Evolutionary conservation across 2,888 invertebrate genomes (phyloP).

Genomic region (Gymnoscelis rufifasciata): DNA sequence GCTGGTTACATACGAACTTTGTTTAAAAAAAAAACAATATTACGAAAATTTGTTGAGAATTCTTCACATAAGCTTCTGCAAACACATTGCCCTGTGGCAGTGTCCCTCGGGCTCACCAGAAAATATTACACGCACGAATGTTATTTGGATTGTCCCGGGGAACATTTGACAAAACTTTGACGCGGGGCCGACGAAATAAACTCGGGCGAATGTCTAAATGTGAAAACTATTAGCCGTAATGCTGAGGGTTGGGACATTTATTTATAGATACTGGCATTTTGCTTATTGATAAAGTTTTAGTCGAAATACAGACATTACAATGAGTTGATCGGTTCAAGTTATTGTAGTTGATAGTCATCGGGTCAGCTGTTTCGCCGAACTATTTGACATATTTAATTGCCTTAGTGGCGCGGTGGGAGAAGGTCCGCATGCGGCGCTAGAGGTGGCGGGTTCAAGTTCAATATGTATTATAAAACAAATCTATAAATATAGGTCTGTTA

Average conservation of each 20-base stretch:
- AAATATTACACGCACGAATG: slow-evolving; percentile 55
- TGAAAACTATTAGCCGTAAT: slow-evolving; percentile 19
- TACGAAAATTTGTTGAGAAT: too few species aligned
- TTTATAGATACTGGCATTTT: neutral
- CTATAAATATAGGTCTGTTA: too few species aligned
- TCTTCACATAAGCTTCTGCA: slow-evolving; percentile 7
- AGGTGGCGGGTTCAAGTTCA: too few species aligned
- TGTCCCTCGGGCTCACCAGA: slow-evolving; percentile 34
- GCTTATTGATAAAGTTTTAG: slow-evolving; percentile 2
- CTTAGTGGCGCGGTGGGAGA: too few species aligned
- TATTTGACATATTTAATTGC: too few species aligned
- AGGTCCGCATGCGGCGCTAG: too few species aligned
- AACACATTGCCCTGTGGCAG: slow-evolving; percentile 8
- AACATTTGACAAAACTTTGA: slow-evolving; percentile 56
- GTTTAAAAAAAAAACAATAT: neutral
- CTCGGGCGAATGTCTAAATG: slow-evolving; percentile 20
- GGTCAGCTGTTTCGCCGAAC: too few species aligned
- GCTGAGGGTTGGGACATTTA: slow-evolving; percentile 8
- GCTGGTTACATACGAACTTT: too few species aligned
- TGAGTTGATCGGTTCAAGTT: too few species aligned
- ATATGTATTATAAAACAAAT: too few species aligned
- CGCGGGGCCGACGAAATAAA: slow-evolving; percentile 23
- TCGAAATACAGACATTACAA: too few species aligned
- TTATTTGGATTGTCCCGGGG: slow-evolving; percentile 52
- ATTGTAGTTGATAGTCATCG: too few species aligned